phyloP scores from a whole-genome alignment of 2,113 vertebrate genomes.

The Tichodroma muraria region DNA sequence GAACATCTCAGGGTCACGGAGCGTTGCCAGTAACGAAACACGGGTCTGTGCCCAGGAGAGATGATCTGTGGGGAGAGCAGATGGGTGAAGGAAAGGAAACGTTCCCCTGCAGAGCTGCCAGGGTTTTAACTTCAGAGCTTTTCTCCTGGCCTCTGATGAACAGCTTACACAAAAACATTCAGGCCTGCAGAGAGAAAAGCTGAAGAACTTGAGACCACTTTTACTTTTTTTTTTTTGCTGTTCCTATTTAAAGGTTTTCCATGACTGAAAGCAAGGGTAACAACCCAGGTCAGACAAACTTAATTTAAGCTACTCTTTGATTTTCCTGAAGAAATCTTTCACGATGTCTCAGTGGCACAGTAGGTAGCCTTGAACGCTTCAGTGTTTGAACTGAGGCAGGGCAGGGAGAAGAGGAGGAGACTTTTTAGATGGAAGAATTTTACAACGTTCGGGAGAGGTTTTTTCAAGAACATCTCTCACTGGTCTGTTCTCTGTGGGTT shows the following conservation, averaged over 20 bases:
- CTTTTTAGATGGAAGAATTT: neutral
- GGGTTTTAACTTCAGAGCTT: neutral
- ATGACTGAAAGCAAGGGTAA: neutral
- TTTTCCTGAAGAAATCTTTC: neutral
- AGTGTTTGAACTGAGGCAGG: neutral
- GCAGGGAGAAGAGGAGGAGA: neutral
- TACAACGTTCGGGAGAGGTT: neutral
- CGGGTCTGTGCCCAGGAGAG: neutral
- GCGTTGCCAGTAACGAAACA: neutral
- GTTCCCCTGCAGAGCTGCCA: neutral
- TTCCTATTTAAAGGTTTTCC: slow-evolving; percentile 6
- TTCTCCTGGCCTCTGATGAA: neutral
- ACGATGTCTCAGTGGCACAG: neutral
- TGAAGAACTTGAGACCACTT: neutral
- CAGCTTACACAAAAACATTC: neutral
- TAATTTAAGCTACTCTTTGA: neutral
- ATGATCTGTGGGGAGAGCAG: neutral
- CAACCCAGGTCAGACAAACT: slow-evolving; percentile 6
- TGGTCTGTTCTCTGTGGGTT: neutral
- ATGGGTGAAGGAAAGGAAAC: neutral
- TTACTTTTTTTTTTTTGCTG: neutral
- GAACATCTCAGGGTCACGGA: neutral
- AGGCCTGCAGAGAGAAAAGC: neutral
- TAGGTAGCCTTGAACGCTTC: neutral
- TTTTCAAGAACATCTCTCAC: neutral